phyloP scores from a whole-genome alignment of 2,888 invertebrate genomes.

The Mongoloraphidia duomilia region DNA sequence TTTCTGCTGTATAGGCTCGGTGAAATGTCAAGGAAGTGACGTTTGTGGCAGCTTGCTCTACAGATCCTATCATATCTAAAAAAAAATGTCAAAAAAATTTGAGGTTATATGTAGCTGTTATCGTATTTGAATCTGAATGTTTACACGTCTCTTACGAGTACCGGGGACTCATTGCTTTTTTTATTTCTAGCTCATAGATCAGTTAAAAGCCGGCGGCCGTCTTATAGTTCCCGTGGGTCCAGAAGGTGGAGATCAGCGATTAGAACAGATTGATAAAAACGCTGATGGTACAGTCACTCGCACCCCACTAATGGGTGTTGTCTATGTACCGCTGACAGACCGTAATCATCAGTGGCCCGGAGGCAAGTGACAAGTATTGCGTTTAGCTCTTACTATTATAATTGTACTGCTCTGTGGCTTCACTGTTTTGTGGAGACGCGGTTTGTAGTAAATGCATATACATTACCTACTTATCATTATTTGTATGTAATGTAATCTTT shows the following conservation, averaged over 20 bases:
- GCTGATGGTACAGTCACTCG: conserved; percentile 60
- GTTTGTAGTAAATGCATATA: too few species aligned
- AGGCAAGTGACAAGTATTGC: conserved; percentile 25
- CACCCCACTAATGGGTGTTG: conserved; percentile 82
- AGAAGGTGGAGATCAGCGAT: conserved; percentile 69
- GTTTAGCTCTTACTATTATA: too few species aligned
- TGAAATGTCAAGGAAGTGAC: too few species aligned
- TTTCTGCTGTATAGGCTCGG: too few species aligned
- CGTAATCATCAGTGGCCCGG: conserved; percentile 53
- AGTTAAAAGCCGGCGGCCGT: conserved; percentile 84
- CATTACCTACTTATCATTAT: too few species aligned
- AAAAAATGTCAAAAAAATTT: neutral
- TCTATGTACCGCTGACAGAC: conserved; percentile 93
- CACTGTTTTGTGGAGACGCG: too few species aligned
- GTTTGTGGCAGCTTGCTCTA: too few species aligned
- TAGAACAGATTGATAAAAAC: conserved; percentile 82
- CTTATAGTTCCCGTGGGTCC: conserved; percentile 85
- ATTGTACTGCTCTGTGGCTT: too few species aligned
- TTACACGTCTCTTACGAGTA: neutral
- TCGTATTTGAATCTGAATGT: neutral
- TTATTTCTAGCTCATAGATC: conserved; percentile 54
- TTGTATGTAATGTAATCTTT: too few species aligned
- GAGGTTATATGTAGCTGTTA: neutral
- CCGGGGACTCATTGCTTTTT: neutral
- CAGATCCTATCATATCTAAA: too few species aligned